These are phyloP conservation scores for Drosophila prosaltans DNA, from an alignment of 1,140 invertebrate genomes.

Conservation along the genomic window DNA sequence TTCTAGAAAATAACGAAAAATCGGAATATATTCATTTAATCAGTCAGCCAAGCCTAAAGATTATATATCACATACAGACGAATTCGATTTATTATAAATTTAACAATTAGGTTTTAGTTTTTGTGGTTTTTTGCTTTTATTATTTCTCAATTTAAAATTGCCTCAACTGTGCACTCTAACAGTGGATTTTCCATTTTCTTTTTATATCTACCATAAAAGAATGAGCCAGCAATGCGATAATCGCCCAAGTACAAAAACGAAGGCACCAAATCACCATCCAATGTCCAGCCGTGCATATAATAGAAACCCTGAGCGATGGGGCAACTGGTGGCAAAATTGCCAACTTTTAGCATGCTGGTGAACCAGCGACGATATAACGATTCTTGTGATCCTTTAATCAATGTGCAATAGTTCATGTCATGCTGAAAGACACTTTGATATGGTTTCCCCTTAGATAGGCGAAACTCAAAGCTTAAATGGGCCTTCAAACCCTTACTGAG, in stretches of 20 bases:
- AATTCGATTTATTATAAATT: background rate
- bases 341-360: conserved; percentile 45
- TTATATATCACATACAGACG: background rate
- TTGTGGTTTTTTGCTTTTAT: background rate
- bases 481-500: conserved; percentile 49
- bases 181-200: conserved; percentile 33
- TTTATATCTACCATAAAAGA: conserved; percentile 55
- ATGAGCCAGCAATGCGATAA: conserved; percentile 53
- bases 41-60: conserved; percentile 1
- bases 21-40: conserved; percentile 42
- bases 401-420: conserved; percentile 63
- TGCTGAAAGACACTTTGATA: conserved; percentile 70
- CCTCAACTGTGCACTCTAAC: conserved; percentile 55
- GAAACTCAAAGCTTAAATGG: conserved; percentile 63
- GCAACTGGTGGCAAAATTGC: conserved; percentile 68
- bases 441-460: conserved; percentile 47
- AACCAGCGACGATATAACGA: conserved; percentile 67
- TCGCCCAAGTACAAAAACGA: conserved; percentile 70
- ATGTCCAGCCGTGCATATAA: conserved; percentile 57
- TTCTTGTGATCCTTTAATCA: conserved; percentile 53
- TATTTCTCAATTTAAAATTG: conserved; percentile 26
- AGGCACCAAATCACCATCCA: conserved; percentile 50
- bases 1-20: background rate
- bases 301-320: conserved; percentile 60
- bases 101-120: background rate